Evolutionary conservation across 2,113 vertebrate species (phyloP).

Genomic region (Hemibagrus wyckioides): DNA sequence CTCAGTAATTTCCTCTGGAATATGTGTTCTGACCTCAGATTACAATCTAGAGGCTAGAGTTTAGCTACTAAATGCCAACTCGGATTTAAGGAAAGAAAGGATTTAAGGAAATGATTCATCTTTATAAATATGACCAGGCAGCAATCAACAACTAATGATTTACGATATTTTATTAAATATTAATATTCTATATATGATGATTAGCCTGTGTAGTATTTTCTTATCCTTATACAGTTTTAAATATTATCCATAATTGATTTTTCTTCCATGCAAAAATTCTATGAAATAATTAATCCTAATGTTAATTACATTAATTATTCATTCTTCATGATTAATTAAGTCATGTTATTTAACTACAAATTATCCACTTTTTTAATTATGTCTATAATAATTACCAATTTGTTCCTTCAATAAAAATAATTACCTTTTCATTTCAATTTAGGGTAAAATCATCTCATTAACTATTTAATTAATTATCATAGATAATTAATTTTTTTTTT

Average conservation of each 20-base stretch:
- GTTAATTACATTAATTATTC: not conserved
- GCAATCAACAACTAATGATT: not conserved
- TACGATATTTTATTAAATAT: not conserved
- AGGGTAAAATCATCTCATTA: not conserved
- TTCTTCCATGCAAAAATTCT: not conserved
- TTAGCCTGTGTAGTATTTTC: not conserved
- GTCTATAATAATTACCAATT: not conserved
- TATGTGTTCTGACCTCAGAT: slow-evolving; percentile 30
- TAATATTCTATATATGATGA: not conserved
- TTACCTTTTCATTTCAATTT: not conserved
- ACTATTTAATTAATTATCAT: not conserved
- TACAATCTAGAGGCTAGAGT: slow-evolving; percentile 7
- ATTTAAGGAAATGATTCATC: not conserved
- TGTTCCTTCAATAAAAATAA: too few relatives aligned
- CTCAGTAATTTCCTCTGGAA: slow-evolving; percentile 20
- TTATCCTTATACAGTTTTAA: not conserved
- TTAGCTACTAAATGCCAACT: not conserved
- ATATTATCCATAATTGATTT: not conserved
- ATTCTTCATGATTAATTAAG: not conserved
- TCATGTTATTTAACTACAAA: not conserved
- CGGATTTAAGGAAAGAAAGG: too few relatives aligned
- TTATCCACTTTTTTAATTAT: too few relatives aligned
- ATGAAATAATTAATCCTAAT: not conserved
- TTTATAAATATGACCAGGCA: not conserved
- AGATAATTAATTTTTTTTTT: not conserved